Percentiles rank a stretch among this genome's conserved stretches.
Conservation (phyloP, 2,797 vertebrate species). For the Haliaeetus vocifer region DNA sequence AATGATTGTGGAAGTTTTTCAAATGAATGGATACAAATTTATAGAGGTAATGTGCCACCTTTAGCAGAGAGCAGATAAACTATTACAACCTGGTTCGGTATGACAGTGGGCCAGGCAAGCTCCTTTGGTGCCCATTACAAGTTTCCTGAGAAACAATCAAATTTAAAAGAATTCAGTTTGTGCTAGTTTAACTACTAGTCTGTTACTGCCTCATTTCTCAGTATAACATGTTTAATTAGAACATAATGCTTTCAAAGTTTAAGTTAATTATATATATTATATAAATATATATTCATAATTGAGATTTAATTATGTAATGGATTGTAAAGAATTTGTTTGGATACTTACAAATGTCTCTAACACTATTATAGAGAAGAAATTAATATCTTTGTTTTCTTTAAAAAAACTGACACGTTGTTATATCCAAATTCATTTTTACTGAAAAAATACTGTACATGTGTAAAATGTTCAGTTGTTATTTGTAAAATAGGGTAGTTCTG, state of each 20-base stretch:
- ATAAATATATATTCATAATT: constrained; percentile 81
- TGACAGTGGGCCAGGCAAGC: not conserved
- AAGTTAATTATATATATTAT: constrained; percentile 76
- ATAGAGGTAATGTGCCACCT: not conserved
- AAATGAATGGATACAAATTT: not conserved
- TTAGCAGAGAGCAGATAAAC: not conserved
- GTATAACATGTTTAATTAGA: constrained; percentile 74
- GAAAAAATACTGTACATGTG: constrained; percentile 83
- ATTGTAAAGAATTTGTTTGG: constrained; percentile 79
- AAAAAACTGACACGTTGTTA: constrained; percentile 75
- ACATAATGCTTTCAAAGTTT: constrained; percentile 80
- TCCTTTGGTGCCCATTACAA: constrained; percentile 2
- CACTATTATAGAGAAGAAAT: constrained; percentile 71
- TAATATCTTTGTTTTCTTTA: constrained; percentile 73
- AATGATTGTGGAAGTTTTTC: not conserved
- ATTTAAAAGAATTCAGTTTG: constrained; percentile 5
- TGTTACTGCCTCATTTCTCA: constrained; percentile 71
- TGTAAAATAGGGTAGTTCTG: constrained; percentile 83
- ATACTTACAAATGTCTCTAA: constrained; percentile 77
- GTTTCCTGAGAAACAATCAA: constrained; percentile 40
- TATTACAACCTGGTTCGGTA: not conserved
- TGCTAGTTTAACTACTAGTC: constrained; percentile 70
- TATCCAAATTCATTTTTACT: constrained; percentile 77
- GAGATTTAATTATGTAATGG: constrained; percentile 78
- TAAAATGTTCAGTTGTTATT: constrained; percentile 83